A percentile compares a stretch with the other conserved stretches of the same genome.
These are phyloP conservation scores for Dryococelus australis DNA, from an alignment of 2,888 invertebrate species.

Conservation along the genomic window DNA sequence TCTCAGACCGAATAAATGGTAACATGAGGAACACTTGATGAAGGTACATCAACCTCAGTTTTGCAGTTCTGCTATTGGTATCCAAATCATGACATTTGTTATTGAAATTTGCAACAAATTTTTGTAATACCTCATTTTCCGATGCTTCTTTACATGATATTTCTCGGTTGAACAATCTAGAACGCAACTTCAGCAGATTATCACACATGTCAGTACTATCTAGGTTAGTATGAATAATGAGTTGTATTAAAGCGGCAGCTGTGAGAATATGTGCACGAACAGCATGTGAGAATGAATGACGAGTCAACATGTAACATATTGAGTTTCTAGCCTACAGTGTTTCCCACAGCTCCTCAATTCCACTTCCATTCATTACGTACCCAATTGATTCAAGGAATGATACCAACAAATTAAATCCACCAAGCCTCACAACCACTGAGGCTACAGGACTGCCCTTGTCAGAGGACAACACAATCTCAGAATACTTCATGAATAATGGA, in stretches of 20 bases:
- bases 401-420: neutral
- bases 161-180: neutral
- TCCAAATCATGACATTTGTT: too few species aligned
- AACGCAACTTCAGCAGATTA: neutral
- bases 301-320: neutral
- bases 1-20: conserved; percentile 2
- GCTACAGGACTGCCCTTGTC: too few species aligned
- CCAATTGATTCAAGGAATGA: neutral
- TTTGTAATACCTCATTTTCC: neutral
- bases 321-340: neutral
- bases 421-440: neutral
- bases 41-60: neutral
- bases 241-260: too few species aligned
- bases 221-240: too few species aligned
- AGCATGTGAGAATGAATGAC: neutral
- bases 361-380: neutral
- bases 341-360: neutral
- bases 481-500: too few species aligned
- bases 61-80: neutral
- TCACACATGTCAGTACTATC: neutral
- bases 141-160: neutral
- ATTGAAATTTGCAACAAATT: neutral
- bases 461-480: too few species aligned
- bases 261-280: neutral
- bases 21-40: neutral